A percentile compares a stretch with the other conserved stretches of the same genome.
phyloP scores from a whole-genome alignment of 2,113 vertebrate genomes.

The Tauraco erythrolophus region DNA sequence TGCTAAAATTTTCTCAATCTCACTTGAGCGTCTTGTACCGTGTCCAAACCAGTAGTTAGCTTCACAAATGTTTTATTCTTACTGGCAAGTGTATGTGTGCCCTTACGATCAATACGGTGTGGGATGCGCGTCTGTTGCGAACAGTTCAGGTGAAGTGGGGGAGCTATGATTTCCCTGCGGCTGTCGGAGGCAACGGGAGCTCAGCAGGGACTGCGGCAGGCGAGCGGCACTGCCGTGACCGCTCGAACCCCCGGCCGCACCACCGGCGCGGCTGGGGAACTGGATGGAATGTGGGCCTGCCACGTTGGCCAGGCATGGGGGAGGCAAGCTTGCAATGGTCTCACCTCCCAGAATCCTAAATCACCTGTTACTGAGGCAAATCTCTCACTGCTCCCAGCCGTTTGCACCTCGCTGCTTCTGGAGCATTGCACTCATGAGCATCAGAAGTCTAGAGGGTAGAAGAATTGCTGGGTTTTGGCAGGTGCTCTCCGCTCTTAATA shows the following conservation, averaged over 20 bases:
- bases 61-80: not conserved
- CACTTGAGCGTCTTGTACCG: not conserved
- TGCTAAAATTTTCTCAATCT: not conserved
- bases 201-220: not conserved
- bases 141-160: not conserved
- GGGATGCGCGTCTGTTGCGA: not conserved
- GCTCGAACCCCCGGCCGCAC: not conserved
- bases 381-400: not conserved
- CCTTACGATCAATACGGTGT: not conserved
- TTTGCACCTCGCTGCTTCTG: not conserved
- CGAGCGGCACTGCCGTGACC: accelerated
- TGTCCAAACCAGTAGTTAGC: not conserved
- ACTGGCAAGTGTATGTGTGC: not conserved
- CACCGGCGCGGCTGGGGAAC: accelerated
- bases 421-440: not conserved
- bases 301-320: accelerated
- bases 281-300: not conserved
- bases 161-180: not conserved
- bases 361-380: not conserved
- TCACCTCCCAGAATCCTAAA: not conserved
- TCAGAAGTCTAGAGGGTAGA: not conserved
- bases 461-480: accelerated
- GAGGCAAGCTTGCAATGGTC: not conserved
- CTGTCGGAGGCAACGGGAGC: not conserved
- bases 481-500: not conserved